Evolutionary conservation across 2,113 vertebrate genomes (phyloP).

Genomic region (Xenopus borealis): DNA sequence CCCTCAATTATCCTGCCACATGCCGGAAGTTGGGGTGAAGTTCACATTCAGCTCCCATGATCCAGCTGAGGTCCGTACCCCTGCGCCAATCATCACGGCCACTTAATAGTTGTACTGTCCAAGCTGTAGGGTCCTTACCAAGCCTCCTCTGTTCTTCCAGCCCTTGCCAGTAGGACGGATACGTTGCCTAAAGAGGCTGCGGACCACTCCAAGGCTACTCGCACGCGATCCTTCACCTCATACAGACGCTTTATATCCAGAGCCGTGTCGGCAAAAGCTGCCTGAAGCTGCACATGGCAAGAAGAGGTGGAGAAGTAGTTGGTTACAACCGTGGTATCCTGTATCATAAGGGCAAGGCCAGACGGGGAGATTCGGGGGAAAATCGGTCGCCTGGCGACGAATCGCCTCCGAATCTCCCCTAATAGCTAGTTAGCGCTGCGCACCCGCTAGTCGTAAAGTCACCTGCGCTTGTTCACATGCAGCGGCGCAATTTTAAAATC

Average conservation of each 20-base stretch:
- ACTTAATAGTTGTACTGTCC: no score
- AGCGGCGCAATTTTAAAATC: no score
- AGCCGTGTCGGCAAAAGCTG: constrained; percentile 77
- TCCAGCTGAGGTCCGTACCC: constrained; percentile 62
- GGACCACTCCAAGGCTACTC: constrained; percentile 57
- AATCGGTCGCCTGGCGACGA: no score
- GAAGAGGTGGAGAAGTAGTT: not conserved
- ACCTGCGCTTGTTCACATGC: no score
- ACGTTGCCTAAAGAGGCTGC: constrained; percentile 55
- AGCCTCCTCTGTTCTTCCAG: constrained; percentile 68
- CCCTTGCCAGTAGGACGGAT: constrained; percentile 70
- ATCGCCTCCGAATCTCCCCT: no score
- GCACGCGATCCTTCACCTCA: constrained; percentile 45
- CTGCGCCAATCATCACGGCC: constrained; percentile 61
- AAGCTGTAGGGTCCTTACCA: constrained; percentile 67
- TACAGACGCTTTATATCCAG: constrained; percentile 69
- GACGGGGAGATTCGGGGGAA: no score
- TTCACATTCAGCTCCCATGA: constrained; percentile 65
- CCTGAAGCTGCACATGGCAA: constrained; percentile 69
- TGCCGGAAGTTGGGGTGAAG: no score
- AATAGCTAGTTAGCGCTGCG: no score
- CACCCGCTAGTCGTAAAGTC: no score
- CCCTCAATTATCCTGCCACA: no score
- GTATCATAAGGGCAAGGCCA: no score
- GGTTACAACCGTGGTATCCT: no score